phyloP scores from a whole-genome alignment of 2,113 vertebrate species.

The Psophia crepitans region DNA sequence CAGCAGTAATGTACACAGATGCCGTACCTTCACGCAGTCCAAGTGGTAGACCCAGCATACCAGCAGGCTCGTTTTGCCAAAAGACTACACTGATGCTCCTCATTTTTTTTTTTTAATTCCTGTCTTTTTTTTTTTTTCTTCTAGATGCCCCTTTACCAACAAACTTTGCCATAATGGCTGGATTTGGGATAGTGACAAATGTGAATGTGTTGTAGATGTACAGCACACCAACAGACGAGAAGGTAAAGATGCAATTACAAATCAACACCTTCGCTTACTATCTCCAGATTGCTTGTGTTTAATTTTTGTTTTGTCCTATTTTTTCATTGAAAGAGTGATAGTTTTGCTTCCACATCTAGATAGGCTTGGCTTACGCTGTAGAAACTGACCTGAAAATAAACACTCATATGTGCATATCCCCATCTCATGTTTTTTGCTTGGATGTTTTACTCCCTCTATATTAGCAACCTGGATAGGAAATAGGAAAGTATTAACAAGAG shows the following conservation, averaged over 20 bases:
- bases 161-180: constrained; percentile 78
- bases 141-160: constrained; percentile 74
- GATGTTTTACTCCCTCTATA: neutral
- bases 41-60: neutral
- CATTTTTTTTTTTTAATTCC: neutral
- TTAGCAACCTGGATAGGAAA: neutral
- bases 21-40: accelerated
- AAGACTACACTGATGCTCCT: neutral
- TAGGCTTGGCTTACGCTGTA: neutral
- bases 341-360: neutral
- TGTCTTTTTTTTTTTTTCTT: neutral
- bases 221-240: constrained; percentile 65
- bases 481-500: neutral
- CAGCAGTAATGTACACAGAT: neutral
- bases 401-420: accelerated
- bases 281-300: neutral
- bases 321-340: neutral
- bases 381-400: neutral
- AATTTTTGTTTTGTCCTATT: neutral
- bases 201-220: constrained; percentile 82
- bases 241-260: constrained; percentile 57
- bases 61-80: neutral
- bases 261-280: neutral
- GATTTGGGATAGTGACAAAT: constrained; percentile 88
- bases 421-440: neutral